Evolutionary conservation across 2,797 vertebrate genomes (phyloP), one percentile per base, ranked within the genome.

Genomic region (Eulemur albifrons): DNA sequence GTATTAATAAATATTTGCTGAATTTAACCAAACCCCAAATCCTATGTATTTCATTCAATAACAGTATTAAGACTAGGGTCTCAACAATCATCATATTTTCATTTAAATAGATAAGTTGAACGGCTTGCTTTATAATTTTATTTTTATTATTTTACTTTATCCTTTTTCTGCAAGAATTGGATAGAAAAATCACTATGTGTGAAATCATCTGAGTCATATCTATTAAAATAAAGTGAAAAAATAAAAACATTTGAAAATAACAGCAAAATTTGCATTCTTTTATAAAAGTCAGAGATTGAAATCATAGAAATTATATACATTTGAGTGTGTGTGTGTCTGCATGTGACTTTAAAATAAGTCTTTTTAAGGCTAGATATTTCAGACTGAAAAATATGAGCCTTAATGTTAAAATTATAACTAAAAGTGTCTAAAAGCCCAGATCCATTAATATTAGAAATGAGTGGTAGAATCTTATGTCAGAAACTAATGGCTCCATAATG

Each of bases 401-500:
- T 79, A 61, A 61, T 79, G 35, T 90, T 96, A 92, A 95, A 96
- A 97, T 85, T 96, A 70, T 90, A 94, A 84, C 79, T 94, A 67
- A 79, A 85, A 82, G 32, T 50, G 15, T 77, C 52, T 94, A 85
- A 67, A 72, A 95, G 63, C 72, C 59, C 18, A 80, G 69, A 86
- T 90, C 65, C 77, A 96, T 97, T 96, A 96, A 93, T 96, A 92
- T 72, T 61, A 93, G 90, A 95, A 92, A 90, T 20, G 20, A 97
- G 40, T 70, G 40, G 70, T 80, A 57, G 88, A 90, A 52, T 95
- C 35, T 94, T 75, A 88, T 90, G 85, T 95, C 72, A 80, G 57
- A 15, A 92, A 85, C 57, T 96, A 97, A 97, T 92, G 84, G 38
- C 61, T 83, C 80, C 67, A 30, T 93, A 73, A 87, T 90, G 73